These are phyloP conservation scores for Fistularia commersonii DNA, from an alignment of 2,797 vertebrate genomes.

Conservation along the genomic window DNA sequence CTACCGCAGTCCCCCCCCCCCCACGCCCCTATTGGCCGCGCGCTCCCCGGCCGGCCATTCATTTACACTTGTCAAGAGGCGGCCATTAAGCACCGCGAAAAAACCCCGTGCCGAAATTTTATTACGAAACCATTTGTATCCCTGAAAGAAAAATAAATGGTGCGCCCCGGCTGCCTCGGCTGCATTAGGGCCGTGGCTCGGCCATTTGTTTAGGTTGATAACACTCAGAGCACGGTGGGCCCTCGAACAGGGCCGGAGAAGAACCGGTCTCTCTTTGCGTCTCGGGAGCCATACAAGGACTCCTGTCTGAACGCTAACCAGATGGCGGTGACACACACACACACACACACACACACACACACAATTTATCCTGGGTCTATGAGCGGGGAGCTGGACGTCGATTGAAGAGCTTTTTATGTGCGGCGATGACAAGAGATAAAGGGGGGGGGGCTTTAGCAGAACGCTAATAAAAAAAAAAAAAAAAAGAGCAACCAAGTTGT, in stretches of 20 bases:
- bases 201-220: slow-evolving; percentile 87
- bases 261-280: slow-evolving; percentile 53
- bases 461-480: slow-evolving; percentile 65
- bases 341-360: no score
- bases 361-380: no score
- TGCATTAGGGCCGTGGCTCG: slow-evolving; percentile 87
- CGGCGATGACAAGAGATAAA: slow-evolving; percentile 64
- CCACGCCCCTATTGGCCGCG: no score
- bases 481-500: no score
- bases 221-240: slow-evolving; percentile 82
- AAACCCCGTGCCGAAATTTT: slow-evolving; percentile 88
- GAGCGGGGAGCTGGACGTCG: slow-evolving; percentile 87
- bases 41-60: slow-evolving; percentile 68
- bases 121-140: slow-evolving; percentile 98
- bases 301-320: slow-evolving; percentile 81
- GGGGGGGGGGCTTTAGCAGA: slow-evolving; percentile 43
- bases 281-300: slow-evolving; percentile 81
- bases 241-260: slow-evolving; percentile 53
- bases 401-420: slow-evolving; percentile 84
- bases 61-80: slow-evolving; percentile 95
- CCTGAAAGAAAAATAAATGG: slow-evolving; percentile 98
- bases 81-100: slow-evolving; percentile 89
- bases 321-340: slow-evolving; percentile 66
- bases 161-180: slow-evolving; percentile 82
- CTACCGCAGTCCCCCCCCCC: slow-evolving; percentile 35